Evolutionary conservation across 2,888 invertebrate genomes (phyloP).

Genomic region (Scrobipalpa costella): DNA sequence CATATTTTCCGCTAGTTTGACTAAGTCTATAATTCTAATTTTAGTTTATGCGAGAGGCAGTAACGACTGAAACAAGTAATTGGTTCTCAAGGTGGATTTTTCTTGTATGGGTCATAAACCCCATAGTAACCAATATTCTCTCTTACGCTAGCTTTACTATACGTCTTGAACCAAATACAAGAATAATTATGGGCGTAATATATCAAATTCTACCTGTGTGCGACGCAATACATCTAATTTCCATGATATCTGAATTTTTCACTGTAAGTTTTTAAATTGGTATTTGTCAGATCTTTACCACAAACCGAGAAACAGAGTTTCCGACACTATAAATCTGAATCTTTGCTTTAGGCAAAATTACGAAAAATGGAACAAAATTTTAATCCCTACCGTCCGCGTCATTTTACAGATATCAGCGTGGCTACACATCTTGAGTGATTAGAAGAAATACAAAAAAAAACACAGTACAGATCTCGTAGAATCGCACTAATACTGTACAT

Average conservation of each 20-base stretch:
- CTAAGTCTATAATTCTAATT: not conserved
- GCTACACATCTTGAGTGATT: too few relatives aligned
- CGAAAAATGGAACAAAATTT: too few relatives aligned
- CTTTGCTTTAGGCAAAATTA: too few relatives aligned
- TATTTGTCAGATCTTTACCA: too few relatives aligned
- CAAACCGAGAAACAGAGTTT: too few relatives aligned
- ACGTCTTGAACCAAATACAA: not conserved
- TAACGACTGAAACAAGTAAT: not conserved
- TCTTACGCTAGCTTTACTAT: too few relatives aligned
- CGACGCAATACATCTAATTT: not conserved
- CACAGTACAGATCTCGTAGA: too few relatives aligned
- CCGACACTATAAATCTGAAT: too few relatives aligned
- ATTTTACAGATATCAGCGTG: too few relatives aligned
- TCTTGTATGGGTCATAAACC: not conserved
- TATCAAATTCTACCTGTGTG: not conserved
- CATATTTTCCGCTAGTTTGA: too few relatives aligned
- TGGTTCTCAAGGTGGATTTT: not conserved
- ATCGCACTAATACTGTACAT: not conserved
- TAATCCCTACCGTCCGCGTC: too few relatives aligned
- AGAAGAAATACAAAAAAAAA: too few relatives aligned
- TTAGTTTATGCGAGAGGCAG: not conserved
- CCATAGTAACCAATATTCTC: not conserved
- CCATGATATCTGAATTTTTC: not conserved
- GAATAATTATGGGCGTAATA: not conserved
- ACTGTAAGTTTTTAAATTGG: not conserved